These are phyloP conservation scores for Himalopsyche kuldschensis DNA, from an alignment of 2,888 invertebrate species.

Conservation along the genomic window DNA sequence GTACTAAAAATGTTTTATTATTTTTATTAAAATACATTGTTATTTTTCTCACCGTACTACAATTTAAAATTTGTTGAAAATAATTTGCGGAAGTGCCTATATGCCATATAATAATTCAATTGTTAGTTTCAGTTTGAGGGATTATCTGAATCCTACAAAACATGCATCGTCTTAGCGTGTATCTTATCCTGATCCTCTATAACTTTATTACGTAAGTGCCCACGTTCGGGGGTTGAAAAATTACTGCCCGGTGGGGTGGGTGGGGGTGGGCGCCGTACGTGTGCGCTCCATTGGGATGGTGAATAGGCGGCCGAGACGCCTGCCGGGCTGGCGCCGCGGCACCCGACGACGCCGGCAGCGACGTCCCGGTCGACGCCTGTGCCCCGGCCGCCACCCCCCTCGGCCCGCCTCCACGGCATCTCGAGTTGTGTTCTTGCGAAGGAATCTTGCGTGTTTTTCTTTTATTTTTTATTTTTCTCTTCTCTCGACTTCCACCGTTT, in stretches of 20 bases:
- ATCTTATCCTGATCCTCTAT: no score
- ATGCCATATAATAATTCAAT: no score
- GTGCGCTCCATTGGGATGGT: not conserved
- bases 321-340: slow-evolving; percentile 29
- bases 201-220: not conserved
- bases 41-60: no score
- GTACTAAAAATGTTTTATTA: no score
- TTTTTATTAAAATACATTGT: no score
- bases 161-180: no score
- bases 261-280: not conserved
- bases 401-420: not conserved
- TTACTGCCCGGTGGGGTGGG: not conserved
- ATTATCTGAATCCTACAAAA: no score
- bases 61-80: not conserved
- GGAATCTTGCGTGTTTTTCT: not conserved
- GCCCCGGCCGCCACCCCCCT: not conserved
- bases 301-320: slow-evolving; percentile 21
- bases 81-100: not conserved
- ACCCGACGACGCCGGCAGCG: slow-evolving; percentile 21
- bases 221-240: not conserved
- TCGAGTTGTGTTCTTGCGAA: not conserved
- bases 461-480: not conserved
- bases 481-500: not conserved
- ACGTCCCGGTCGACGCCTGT: slow-evolving; percentile 1
- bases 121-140: no score